phyloP scores from a whole-genome alignment of 1,140 invertebrate genomes.

The Pseudoatta argentina region DNA sequence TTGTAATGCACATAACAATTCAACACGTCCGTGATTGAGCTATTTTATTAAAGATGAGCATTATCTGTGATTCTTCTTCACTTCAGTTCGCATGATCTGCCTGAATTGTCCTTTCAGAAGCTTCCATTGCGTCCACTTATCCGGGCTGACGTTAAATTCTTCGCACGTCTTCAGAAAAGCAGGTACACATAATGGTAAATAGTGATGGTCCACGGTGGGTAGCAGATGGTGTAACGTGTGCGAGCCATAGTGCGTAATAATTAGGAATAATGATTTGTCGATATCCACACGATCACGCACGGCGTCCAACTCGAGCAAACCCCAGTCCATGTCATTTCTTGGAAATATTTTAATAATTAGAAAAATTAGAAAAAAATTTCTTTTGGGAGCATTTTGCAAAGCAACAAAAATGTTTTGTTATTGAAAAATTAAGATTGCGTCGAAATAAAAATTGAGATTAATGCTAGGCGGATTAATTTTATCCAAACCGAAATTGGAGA shows the following conservation, averaged over 20 bases:
- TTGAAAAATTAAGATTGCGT: neutral
- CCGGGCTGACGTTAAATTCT: conserved; percentile 89
- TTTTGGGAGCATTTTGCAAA: too few relatives aligned
- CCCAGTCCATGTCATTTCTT: conserved; percentile 91
- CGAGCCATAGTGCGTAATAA: conserved; percentile 91
- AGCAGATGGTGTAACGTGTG: conserved; percentile 94
- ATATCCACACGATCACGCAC: conserved; percentile 91
- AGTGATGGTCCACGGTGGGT: conserved; percentile 92
- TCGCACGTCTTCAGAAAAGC: conserved; percentile 89
- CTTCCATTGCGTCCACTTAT: conserved; percentile 87
- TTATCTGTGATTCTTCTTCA: conserved; percentile 79
- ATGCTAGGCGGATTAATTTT: neutral
- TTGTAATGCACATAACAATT: neutral
- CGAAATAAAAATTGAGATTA: neutral
- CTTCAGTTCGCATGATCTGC: conserved; percentile 88
- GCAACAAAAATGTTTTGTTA: neutral
- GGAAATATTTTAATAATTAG: conserved; percentile 14
- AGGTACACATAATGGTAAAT: conserved; percentile 89
- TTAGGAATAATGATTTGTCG: conserved; percentile 90
- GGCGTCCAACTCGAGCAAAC: conserved; percentile 91
- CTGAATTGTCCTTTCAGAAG: conserved; percentile 90
- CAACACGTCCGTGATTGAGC: neutral
- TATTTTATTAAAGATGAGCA: too few relatives aligned
- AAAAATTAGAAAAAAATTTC: neutral
- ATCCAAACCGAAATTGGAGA: neutral